A percentile compares a stretch with the other conserved stretches of the same genome.
Conservation (phyloP, 2,113 vertebrate species). For the Lutjanus erythropterus region DNA sequence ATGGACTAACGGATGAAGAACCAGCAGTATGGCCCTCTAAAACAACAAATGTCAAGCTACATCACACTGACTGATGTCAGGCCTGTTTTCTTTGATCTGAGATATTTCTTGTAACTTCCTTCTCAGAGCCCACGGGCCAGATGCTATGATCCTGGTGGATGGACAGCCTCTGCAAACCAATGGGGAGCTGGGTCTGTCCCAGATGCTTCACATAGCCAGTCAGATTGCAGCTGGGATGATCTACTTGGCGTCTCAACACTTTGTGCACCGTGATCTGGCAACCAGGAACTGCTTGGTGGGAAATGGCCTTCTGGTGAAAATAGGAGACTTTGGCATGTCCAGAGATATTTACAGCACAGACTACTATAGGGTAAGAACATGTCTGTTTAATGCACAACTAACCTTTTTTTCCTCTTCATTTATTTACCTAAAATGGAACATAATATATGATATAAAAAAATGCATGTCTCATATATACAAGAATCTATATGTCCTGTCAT, state of each 20-base stretch:
- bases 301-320: constrained; percentile 95
- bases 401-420: background rate
- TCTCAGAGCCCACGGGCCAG: constrained; percentile 95
- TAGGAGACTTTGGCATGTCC: constrained; percentile 99
- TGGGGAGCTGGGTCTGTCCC: constrained; percentile 94
- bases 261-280: constrained; percentile 97
- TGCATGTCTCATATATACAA: background rate
- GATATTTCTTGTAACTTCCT: constrained; percentile 2
- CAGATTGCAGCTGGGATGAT: constrained; percentile 98
- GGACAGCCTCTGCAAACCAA: constrained; percentile 94
- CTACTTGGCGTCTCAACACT: constrained; percentile 97
- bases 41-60: background rate
- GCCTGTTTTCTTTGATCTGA: background rate
- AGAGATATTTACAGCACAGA: constrained; percentile 99
- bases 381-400: background rate
- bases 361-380: constrained; percentile 95
- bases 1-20: constrained; percentile 20
- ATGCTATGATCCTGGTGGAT: constrained; percentile 97
- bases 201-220: constrained; percentile 97
- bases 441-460: too few species aligned
- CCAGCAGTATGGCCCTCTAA: background rate
- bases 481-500: background rate
- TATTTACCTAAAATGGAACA: background rate
- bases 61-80: background rate
- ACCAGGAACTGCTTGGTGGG: constrained; percentile 98